These are phyloP conservation scores for Syngnathus floridae DNA, from an alignment of 2,113 vertebrate genomes.

Conservation along the genomic window DNA sequence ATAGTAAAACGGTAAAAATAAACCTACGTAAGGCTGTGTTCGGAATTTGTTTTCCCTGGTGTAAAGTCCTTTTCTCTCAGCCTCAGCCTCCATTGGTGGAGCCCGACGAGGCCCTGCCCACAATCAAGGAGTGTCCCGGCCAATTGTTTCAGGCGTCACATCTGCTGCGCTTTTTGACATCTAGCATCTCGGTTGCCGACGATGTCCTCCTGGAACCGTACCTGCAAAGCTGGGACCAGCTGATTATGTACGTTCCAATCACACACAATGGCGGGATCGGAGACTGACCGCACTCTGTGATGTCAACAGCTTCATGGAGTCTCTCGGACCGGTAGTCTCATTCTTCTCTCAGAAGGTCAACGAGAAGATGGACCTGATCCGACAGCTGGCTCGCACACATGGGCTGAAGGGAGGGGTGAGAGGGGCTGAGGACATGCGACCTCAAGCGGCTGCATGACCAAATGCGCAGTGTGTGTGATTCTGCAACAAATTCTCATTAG, in stretches of 20 bases:
- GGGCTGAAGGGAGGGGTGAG: conserved; percentile 27
- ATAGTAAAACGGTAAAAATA: conserved; percentile 19
- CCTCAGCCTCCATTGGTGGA: not conserved
- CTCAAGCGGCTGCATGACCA: not conserved
- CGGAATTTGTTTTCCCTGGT: not conserved
- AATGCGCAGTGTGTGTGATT: not conserved
- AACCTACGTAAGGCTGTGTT: not conserved
- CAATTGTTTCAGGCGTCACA: conserved; percentile 48
- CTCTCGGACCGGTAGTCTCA: conserved; percentile 53
- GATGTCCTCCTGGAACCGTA: conserved; percentile 59
- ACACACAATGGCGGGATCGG: not conserved
- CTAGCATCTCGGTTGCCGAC: not conserved
- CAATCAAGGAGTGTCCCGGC: conserved; percentile 43
- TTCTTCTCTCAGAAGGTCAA: conserved; percentile 59
- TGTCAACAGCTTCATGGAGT: conserved; percentile 57
- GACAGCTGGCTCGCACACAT: conserved; percentile 36
- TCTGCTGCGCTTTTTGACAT: conserved; percentile 41
- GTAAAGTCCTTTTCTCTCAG: conserved; percentile 10
- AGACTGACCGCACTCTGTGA: not conserved
- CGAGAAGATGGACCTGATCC: conserved; percentile 39
- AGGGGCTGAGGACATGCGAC: not conserved
- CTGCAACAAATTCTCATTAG: not conserved
- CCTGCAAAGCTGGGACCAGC: conserved; percentile 60
- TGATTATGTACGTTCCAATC: conserved; percentile 35
- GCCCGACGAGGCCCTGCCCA: not conserved